Evolutionary conservation across 2,797 vertebrate species (phyloP).

Genomic region (Pseudotriccus pelzelni): DNA sequence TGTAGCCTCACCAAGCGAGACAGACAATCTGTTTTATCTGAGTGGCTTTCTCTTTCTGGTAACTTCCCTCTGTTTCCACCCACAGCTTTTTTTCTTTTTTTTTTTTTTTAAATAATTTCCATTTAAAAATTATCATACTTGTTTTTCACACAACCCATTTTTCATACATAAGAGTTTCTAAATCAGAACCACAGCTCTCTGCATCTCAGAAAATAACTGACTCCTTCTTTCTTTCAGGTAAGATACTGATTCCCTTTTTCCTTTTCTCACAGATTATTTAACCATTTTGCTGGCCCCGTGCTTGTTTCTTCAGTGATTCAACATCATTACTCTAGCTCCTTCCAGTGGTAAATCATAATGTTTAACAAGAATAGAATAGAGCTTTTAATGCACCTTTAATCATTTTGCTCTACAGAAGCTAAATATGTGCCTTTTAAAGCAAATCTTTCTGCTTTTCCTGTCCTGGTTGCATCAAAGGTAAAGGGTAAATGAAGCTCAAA

Average conservation of each 20-base stretch:
- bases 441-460: not conserved
- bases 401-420: not conserved
- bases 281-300: slow-evolving; percentile 8
- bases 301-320: slow-evolving; percentile 44
- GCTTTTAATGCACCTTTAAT: slow-evolving; percentile 20
- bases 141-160: slow-evolving; percentile 13
- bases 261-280: slow-evolving; percentile 39
- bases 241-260: not conserved
- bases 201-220: slow-evolving; percentile 45
- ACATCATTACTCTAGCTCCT: slow-evolving; percentile 79
- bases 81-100: slow-evolving; percentile 32
- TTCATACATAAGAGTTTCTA: slow-evolving; percentile 34
- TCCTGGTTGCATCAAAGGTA: not conserved
- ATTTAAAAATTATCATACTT: slow-evolving; percentile 55
- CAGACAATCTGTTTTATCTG: not conserved
- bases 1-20: not conserved
- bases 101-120: slow-evolving; percentile 57
- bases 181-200: not conserved
- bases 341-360: slow-evolving; percentile 76
- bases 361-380: slow-evolving; percentile 15
- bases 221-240: slow-evolving; percentile 32
- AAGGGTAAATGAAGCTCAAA: not conserved
- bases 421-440: not conserved
- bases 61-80: slow-evolving; percentile 33
- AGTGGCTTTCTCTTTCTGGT: slow-evolving; percentile 14